phyloP scores from a whole-genome alignment of 1,140 invertebrate species.

The Pseudomyrmex gracilis region DNA sequence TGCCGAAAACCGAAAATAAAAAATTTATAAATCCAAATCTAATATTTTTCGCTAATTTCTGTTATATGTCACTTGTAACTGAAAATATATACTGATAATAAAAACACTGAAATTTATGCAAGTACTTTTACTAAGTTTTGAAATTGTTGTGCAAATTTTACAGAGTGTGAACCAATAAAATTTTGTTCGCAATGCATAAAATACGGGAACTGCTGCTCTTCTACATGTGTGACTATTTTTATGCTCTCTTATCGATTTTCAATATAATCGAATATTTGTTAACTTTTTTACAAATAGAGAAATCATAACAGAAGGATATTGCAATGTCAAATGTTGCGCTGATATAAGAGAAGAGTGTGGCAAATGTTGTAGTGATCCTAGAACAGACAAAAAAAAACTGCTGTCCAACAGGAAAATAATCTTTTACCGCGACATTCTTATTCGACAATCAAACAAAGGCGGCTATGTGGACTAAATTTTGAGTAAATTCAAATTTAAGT shows the following conservation, averaged over 20 bases:
- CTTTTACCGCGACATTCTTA: not conserved
- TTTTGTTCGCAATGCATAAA: not conserved
- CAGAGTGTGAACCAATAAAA: not conserved
- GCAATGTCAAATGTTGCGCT: constrained; percentile 74
- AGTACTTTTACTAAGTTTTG: not conserved
- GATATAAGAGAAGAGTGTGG: constrained; percentile 66
- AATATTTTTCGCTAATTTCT: not conserved
- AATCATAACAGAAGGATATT: constrained; percentile 71
- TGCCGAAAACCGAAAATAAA: constrained; percentile 49
- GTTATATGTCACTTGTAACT: no score
- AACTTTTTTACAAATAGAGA: constrained; percentile 56
- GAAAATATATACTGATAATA: constrained; percentile 13
- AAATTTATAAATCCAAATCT: not conserved
- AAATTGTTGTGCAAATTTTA: not conserved
- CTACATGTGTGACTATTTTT: not conserved
- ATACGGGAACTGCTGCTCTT: not conserved
- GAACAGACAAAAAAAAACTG: constrained; percentile 67
- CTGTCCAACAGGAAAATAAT: constrained; percentile 64
- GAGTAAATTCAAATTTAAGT: not conserved
- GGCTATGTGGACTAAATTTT: constrained; percentile 66
- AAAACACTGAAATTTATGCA: not conserved
- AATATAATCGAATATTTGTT: not conserved
- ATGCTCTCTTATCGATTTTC: not conserved
- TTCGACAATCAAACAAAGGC: constrained; percentile 52
- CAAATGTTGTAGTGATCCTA: constrained; percentile 68